phyloP scores from a whole-genome alignment of 2,888 invertebrate genomes.

The Tyria jacobaeae region DNA sequence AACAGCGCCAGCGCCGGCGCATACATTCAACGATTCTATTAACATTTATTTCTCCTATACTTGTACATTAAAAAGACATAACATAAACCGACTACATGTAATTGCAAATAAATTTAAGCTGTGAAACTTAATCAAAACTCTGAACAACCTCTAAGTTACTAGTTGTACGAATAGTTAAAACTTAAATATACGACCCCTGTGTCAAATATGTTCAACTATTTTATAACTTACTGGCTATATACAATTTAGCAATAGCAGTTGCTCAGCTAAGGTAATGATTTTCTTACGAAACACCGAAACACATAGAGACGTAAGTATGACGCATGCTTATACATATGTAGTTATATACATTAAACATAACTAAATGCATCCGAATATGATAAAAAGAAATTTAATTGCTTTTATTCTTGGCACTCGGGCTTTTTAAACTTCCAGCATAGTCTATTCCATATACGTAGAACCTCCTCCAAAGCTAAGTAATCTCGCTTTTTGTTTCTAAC shows the following conservation, averaged over 20 bases:
- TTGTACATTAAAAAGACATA: slow-evolving; percentile 16
- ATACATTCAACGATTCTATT: slow-evolving; percentile 50
- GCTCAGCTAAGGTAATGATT: not conserved
- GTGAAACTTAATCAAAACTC: slow-evolving; percentile 34
- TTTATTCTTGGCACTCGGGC: slow-evolving; percentile 37
- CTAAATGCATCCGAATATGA: slow-evolving; percentile 5
- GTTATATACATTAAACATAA: not conserved
- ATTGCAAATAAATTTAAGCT: slow-evolving; percentile 23
- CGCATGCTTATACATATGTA: slow-evolving; percentile 11
- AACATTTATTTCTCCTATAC: slow-evolving; percentile 44
- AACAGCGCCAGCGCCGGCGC: slow-evolving; percentile 71
- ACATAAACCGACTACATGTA: slow-evolving; percentile 30
- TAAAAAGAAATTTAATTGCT: slow-evolving; percentile 46
- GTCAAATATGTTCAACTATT: slow-evolving; percentile 21
- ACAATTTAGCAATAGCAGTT: not conserved
- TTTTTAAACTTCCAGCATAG: slow-evolving; percentile 37
- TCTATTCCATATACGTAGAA: slow-evolving; percentile 55
- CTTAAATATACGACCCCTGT: slow-evolving; percentile 11
- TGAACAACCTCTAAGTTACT: slow-evolving; percentile 18
- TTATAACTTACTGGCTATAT: slow-evolving; percentile 16
- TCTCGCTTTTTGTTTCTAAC: slow-evolving; percentile 74
- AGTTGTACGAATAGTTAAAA: slow-evolving; percentile 25
- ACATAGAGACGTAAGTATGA: slow-evolving; percentile 11
- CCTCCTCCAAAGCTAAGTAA: slow-evolving; percentile 35
- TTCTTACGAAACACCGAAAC: not conserved